phyloP scores from a whole-genome alignment of 2,113 vertebrate species.

The Anguilla rostrata region DNA sequence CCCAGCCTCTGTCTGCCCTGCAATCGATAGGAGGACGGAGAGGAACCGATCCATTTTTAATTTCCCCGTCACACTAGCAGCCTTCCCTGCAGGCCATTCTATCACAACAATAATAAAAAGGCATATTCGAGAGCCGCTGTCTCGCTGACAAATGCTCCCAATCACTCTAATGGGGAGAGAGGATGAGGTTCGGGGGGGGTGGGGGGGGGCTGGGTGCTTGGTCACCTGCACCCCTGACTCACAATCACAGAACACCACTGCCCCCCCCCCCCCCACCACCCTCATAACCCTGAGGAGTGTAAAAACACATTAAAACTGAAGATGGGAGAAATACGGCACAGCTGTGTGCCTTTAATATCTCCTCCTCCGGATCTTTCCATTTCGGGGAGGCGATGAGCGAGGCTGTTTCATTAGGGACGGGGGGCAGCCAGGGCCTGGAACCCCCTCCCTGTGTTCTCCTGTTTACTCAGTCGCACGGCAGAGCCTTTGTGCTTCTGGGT shows the following conservation, averaged over 20 bases:
- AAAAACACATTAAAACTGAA: neutral
- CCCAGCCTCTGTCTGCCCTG: neutral
- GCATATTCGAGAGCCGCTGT: neutral
- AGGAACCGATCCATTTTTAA: neutral
- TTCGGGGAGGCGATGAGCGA: neutral
- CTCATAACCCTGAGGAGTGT: neutral
- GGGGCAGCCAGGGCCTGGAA: neutral
- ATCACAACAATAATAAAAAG: neutral
- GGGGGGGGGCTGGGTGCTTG: neutral
- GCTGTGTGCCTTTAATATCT: neutral
- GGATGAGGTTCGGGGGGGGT: no score
- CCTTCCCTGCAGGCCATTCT: neutral
- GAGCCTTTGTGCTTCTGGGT: neutral
- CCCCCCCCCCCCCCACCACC: neutral
- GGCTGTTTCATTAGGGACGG: neutral
- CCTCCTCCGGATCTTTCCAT: neutral
- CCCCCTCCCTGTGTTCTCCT: neutral
- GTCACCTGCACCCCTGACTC: conserved; percentile 1
- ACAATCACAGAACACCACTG: neutral
- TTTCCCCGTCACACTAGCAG: neutral
- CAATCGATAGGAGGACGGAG: neutral
- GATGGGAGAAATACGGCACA: neutral
- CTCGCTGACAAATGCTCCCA: neutral
- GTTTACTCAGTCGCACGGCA: neutral
- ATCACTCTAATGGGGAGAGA: neutral